Evolutionary conservation across 2,888 invertebrate species (phyloP), one percentile per base, ranked within the genome.

Genomic region (Homarus gammarus): DNA sequence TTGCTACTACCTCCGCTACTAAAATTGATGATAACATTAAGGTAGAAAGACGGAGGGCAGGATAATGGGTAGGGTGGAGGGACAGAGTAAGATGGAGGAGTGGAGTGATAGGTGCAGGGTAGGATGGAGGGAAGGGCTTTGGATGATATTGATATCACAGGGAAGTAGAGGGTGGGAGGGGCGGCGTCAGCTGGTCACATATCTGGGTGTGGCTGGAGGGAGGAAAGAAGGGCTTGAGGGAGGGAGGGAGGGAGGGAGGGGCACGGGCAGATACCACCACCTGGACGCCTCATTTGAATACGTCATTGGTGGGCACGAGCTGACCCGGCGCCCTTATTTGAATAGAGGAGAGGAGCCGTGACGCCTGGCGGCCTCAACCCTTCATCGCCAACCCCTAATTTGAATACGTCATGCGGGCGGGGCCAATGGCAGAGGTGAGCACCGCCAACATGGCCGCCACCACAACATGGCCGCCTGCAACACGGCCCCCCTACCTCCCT

Each of bases 241-340:
- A 10, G 44, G 44, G 6, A 10, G 44, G 44, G 6, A 10, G 44
- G 44, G 6, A 44, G 44, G 70, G 70, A 27, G 70, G 70, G 12
- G 33, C 38, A 22, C 33, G 33, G 33, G 33, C 72, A 8, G 6
- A 15, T n/a, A 36, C 36, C 36, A 40, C 38, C 73, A 38, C 36
- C 73, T 5, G 73, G 73, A 40, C 73, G 40, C 73, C 73, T 73
- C 73, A 73, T 73, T 73, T 73, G 73, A 73, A 73, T 73, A 73
- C 38, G 38, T 18, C 22, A 73, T 38, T 73, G 73, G 73, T 38
- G 73, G 73, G 73, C 73, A 73, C 73, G 73, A 38, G 73, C 73
- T 18, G 38, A 27, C 33, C 70, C 2, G 27, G 33, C 70, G 70
- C 38, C 73, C 73, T 73, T 38, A 73, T 73, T 33, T 73, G 73